A percentile compares a stretch with the other conserved stretches of the same genome.
Evolutionary conservation across 2,113 vertebrate species (phyloP).

Genomic region (Aegypius monachus): DNA sequence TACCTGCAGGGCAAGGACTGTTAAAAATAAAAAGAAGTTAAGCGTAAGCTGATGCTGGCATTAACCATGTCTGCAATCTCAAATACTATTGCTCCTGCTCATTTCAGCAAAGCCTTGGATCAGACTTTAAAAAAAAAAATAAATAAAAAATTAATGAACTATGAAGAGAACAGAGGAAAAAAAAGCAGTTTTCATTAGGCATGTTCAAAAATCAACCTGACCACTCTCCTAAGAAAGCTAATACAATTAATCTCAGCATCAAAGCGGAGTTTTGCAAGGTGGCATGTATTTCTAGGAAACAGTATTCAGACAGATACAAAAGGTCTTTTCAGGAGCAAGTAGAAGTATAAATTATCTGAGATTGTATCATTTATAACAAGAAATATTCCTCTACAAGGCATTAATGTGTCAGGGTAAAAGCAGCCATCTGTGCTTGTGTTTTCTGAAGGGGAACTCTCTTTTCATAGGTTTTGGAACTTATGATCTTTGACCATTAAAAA

Average conservation of each 20-base stretch:
- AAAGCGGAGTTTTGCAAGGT: neutral
- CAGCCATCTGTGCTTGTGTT: neutral
- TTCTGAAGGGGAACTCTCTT: neutral
- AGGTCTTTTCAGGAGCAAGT: neutral
- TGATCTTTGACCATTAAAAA: neutral
- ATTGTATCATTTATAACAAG: neutral
- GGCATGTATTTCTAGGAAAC: neutral
- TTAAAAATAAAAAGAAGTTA: constrained; percentile 51
- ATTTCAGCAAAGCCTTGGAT: neutral
- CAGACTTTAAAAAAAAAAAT: neutral
- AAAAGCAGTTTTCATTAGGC: neutral
- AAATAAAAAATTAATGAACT: neutral
- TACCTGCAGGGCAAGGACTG: constrained; percentile 53
- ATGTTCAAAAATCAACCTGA: neutral
- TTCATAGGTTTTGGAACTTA: neutral
- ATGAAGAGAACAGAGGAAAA: neutral
- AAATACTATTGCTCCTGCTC: neutral
- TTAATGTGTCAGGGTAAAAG: neutral
- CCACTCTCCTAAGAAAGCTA: neutral
- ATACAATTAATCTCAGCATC: neutral
- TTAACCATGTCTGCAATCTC: constrained; percentile 3
- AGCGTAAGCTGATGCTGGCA: neutral
- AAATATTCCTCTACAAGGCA: neutral
- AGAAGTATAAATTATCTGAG: neutral
- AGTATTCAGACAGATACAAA: neutral